Evolutionary conservation across 2,113 vertebrate genomes (phyloP), one percentile per base, ranked within the genome.

Genomic region (Dipodomys merriami): DNA sequence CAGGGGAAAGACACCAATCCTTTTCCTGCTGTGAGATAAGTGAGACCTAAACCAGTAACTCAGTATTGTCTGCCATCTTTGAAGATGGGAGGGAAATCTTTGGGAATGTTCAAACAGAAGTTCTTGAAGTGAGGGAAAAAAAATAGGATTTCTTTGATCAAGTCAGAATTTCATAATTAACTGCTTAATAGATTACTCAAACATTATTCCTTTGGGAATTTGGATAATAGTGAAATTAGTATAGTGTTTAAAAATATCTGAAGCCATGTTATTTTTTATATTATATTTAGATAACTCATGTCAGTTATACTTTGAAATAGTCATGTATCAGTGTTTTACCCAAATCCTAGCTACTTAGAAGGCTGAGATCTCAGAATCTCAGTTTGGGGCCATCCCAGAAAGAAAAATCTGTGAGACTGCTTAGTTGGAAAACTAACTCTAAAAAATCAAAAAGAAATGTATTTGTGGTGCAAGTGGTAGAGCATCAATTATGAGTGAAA

Each of bases 1-100:
- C 53, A 39, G 8, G 19, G 2, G 15, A 4, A 44, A 6, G 2
- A 2, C 3, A 12, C n/a, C n/a, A 29, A 8, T 20, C 7, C 1
- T 44, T 12, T 57, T 1, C 8, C 67, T 85, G 19, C 44, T 91
- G 29, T 5, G 46, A 57, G 33, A 15, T 16, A 77, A 29, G 5
- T 16, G 25, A 74, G 13, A 88, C n/a, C 8, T 22, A 68, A 77
- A 64, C 25, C 7, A 20, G 22, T 64, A 22, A 35, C 6, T 77
- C 33, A 5, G 7, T 4, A 23, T 35, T 57, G 4, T 71, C 64
- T 44, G 2, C 12, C 49, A 49, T 12, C 10, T 64, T n/a, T 83
- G 6, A 83, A 44, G 27, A 10, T 27, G 2, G 16, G 22, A n/a
- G 49, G 30, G 60, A 20, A 6, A 11, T 60, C 7, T 10, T 64